Evolutionary conservation across 2,797 vertebrate genomes (phyloP).

Genomic region (Intellagama lesueurii): DNA sequence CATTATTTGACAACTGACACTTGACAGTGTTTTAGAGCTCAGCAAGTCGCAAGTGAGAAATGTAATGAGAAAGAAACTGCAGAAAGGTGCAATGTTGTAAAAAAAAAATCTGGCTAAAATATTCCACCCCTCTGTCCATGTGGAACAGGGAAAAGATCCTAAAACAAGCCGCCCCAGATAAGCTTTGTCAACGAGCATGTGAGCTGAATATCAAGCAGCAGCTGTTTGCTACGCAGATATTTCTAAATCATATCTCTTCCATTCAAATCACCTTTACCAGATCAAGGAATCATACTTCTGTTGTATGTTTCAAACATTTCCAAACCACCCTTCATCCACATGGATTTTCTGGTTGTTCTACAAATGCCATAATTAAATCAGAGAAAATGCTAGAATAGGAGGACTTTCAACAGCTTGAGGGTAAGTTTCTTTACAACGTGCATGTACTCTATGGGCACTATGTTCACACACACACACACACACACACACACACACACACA

Average conservation of each 20-base stretch:
- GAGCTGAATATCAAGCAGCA: too few species aligned
- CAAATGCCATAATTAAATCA: background rate
- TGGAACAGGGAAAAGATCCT: background rate
- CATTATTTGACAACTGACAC: constrained; percentile 9
- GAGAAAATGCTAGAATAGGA: background rate
- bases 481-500: too few species aligned
- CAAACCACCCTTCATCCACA: background rate
- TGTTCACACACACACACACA: too few species aligned
- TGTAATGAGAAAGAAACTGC: background rate
- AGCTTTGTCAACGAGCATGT: background rate
- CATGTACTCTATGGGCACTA: background rate
- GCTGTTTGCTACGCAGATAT: background rate
- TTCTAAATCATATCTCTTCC: background rate
- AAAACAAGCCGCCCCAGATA: background rate
- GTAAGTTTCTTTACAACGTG: background rate
- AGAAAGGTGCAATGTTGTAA: background rate
- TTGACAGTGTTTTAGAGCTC: constrained; percentile 2
- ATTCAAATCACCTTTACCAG: background rate
- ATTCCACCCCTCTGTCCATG: background rate
- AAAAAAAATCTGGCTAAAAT: background rate
- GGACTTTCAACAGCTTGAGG: background rate
- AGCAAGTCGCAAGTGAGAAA: background rate
- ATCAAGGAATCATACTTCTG: background rate
- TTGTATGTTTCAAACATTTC: background rate
- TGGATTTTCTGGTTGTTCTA: background rate